phyloP scores from a whole-genome alignment of 2,888 invertebrate species.

The Eupsilia transversa region DNA sequence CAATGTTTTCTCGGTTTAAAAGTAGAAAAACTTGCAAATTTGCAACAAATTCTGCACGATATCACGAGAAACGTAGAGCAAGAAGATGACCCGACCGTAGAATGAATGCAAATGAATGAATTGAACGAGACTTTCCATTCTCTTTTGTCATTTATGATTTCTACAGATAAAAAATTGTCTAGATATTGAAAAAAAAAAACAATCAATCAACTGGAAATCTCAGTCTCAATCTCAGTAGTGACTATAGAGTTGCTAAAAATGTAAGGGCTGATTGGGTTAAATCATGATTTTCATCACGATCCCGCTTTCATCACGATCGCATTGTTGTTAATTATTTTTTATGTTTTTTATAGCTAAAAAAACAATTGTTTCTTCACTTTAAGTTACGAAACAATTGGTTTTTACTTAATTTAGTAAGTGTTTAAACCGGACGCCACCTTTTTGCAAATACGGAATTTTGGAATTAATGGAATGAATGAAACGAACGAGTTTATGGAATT shows the following conservation, averaged over 20 bases:
- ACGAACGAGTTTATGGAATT: background rate
- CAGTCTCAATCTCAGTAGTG: too few relatives aligned
- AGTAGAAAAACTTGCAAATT: conserved; percentile 4
- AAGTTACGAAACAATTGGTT: background rate
- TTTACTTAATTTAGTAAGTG: background rate
- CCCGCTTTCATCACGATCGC: background rate
- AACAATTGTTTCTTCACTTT: too few relatives aligned
- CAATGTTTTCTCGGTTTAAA: conserved; percentile 17
- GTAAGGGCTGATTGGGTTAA: too few relatives aligned
- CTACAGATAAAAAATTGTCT: conserved; percentile 3
- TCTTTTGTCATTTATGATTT: background rate
- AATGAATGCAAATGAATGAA: conserved; percentile 9
- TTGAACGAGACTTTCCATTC: conserved; percentile 1
- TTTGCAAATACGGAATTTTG: background rate
- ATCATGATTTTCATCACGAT: background rate
- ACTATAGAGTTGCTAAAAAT: too few relatives aligned
- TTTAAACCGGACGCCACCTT: conserved; percentile 3
- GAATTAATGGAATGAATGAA: conserved; percentile 20
- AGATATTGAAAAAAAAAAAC: too few relatives aligned
- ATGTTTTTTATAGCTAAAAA: too few relatives aligned
- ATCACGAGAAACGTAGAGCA: background rate
- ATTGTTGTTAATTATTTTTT: background rate
- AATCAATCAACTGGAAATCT: too few relatives aligned
- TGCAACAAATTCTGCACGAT: conserved; percentile 11
- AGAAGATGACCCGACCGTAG: background rate